Evolutionary conservation across 37 sponge, comb jelly and placozoan genomes (phyloP), one percentile per base, ranked within the genome.

Genomic region (Spongilla lacustris): DNA sequence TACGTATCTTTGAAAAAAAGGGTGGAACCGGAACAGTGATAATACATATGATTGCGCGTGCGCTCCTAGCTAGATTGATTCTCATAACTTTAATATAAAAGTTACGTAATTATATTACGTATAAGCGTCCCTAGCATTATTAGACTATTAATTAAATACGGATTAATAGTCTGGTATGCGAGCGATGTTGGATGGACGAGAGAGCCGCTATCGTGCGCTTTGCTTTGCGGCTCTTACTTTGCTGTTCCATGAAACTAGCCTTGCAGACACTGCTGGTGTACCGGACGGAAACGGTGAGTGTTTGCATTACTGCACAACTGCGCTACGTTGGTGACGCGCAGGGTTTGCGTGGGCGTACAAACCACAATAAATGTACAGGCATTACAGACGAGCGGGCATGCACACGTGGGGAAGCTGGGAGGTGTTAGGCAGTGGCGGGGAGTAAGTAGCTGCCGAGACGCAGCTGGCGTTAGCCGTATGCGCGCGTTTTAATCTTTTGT

Each of bases 211-310:
- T 58, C 58, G 58, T 17, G 58, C 58, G 19, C 58, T 58, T 14
- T 58, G 58, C 58, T 58, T 58, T 58, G 58, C 58, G 58, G 58
- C 58, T 58, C 58, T 58, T 58, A 58, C 58, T 58, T 58, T 58
- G 58, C 58, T 58, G 58, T 58, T 58, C 0, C 58, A 58, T 17
- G 58, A 8, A 17, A 58, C 19, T 58, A 58, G 19, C 58, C 58
- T 58, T 1, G 12, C 58, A 58, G 58, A 58, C 4, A 14, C 58
- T 58, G 14, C 58, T 58, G 58, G 11, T 17, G 21, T 14, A 58
- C 21, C 58, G 11, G 11, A 58, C 58, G 58, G 58, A 14, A 58
- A 17, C 58, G 58, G 58, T 58, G 58, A 58, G 58, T 58, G 12
- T 1, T 58, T 58, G 58, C 58, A 58, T 58, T 58, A 58, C 58